Conservation (phyloP, 2,888 invertebrate genomes). For the Eristalis arbustorum region DNA sequence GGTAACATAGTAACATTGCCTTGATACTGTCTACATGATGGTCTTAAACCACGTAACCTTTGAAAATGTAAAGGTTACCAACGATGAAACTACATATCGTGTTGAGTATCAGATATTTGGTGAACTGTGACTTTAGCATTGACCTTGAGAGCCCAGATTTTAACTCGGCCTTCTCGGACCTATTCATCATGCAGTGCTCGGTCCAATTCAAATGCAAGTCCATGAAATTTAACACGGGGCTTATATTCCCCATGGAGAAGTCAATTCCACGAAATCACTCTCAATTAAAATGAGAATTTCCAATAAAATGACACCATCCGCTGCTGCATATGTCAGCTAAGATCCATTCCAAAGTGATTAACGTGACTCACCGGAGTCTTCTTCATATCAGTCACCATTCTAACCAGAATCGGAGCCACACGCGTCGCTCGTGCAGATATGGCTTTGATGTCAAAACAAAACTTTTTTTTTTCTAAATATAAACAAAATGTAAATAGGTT, state of each 20-base stretch:
- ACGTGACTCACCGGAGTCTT: no score
- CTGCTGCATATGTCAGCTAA: no score
- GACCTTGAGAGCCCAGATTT: no score
- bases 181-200: no score
- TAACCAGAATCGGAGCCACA: neutral
- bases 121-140: neutral
- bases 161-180: no score
- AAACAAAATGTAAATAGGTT: constrained; percentile 2
- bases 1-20: neutral
- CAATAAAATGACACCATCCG: neutral
- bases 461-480: neutral
- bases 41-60: neutral
- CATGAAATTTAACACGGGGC: no score
- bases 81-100: neutral
- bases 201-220: no score
- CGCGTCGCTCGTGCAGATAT: neutral
- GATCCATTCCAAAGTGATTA: neutral
- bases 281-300: neutral
- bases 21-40: no score
- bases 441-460: neutral
- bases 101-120: neutral
- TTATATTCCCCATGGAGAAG: no score
- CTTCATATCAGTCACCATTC: no score
- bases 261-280: neutral
- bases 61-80: neutral